Base-by-base conservation (phyloP, 2,888 invertebrate genomes). In the Congeria kusceri region DNA sequence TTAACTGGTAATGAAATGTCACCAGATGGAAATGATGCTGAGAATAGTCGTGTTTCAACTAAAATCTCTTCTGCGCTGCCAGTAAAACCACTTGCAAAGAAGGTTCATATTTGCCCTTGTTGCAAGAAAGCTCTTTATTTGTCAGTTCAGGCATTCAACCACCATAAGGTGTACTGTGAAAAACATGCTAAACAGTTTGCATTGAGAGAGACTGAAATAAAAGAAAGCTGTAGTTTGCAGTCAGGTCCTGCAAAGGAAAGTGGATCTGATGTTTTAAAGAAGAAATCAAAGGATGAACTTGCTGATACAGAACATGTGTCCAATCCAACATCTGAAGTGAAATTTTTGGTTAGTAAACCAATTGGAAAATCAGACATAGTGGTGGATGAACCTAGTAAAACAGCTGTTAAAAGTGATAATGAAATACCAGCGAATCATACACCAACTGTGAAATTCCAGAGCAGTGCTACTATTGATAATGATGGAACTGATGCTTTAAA, bases 111-210 rank as follows among this genome's bases (percentile, higher is more conserved):
- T 53, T 53, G 53, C 18, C 20, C 20, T 23, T 23, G 25, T 53
- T 53, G 53, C 11, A 53, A 53, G 9, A 53, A 23, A 25, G 23
- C 53, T 20, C 25, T 23, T 53, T 53, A 53, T 53, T 23, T 25
- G 53, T 23, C 23, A n/a, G 53, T 7, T 53, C 23, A 20, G 1
- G 20, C 2, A 25, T 53, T 53, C n/a, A 20, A 20, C 11, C 2
- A 53, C 11, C 53, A 53, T 25, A 53, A 23, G 18, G 23, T 53
- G 13, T 20, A 53, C 53, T 53, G 53, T 53, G 53, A 53, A 53
- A 53, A 25, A 25, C 53, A 53, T 53, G 53, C 18, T 2, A 53
- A 53, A 53, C 23, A 53, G 20, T 23, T 53, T 3, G 23, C 13
- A 53, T 53, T 25, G 53, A 20, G 25, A 53, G 18, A 53, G n/a